Evolutionary conservation across 92 coral and sea anemone species (phyloP).

Genomic region (Porites rus): DNA sequence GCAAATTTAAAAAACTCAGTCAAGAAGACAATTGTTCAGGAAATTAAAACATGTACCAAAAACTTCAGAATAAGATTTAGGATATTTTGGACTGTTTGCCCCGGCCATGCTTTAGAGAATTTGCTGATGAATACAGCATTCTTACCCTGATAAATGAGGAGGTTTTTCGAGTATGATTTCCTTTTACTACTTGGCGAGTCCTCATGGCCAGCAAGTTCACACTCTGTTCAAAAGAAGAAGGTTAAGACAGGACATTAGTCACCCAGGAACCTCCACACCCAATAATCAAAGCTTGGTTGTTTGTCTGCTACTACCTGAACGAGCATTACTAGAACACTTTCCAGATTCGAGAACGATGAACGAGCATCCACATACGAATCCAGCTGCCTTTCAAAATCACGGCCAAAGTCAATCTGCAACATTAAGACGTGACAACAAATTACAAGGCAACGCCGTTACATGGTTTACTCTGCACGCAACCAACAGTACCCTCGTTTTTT

Average conservation of each 20-base stretch:
- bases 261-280: too few relatives aligned
- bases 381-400: slow-evolving; percentile 98
- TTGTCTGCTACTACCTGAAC: slow-evolving; percentile 73
- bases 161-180: slow-evolving; percentile 94
- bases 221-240: slow-evolving; percentile 59
- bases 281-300: too few relatives aligned
- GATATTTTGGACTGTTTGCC: too few relatives aligned
- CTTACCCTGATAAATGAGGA: slow-evolving; percentile 96
- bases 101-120: too few relatives aligned
- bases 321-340: slow-evolving; percentile 86
- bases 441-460: background rate
- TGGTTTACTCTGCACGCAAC: too few relatives aligned
- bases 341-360: slow-evolving; percentile 95
- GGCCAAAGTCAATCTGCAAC: slow-evolving; percentile 93
- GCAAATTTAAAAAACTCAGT: too few relatives aligned
- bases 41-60: too few relatives aligned
- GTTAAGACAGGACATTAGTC: background rate
- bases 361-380: slow-evolving; percentile 97
- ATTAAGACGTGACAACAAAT: background rate
- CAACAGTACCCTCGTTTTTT: too few relatives aligned
- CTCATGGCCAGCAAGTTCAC: slow-evolving; percentile 92
- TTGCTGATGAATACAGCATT: too few relatives aligned
- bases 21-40: too few relatives aligned
- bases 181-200: slow-evolving; percentile 92
- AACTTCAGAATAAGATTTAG: too few relatives aligned